Evolutionary conservation across 2,888 invertebrate species (phyloP).

Genomic region (Yponomeuta malinellus): DNA sequence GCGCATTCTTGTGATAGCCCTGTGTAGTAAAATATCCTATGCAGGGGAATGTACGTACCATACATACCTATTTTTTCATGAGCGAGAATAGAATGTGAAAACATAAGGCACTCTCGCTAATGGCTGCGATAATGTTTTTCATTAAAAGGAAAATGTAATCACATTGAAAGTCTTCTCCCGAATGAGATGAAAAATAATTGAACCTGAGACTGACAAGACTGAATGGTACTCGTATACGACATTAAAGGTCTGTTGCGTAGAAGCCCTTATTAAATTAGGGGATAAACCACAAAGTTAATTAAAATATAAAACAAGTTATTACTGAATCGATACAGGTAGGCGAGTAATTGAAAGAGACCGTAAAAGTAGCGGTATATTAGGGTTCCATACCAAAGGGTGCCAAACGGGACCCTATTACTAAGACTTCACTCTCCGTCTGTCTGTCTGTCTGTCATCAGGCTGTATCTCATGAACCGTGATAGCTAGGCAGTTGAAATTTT

Average conservation of each 20-base stretch:
- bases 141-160: slow-evolving; percentile 20
- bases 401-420: too few species aligned
- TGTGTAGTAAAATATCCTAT: too few species aligned
- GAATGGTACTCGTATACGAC: neutral
- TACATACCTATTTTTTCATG: too few species aligned
- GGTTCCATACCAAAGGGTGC: too few species aligned
- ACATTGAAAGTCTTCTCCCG: slow-evolving; percentile 14
- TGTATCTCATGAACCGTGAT: too few species aligned
- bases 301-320: neutral
- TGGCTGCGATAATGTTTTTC: slow-evolving; percentile 22
- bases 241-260: neutral
- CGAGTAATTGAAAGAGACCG: neutral
- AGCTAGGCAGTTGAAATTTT: too few species aligned
- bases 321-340: neutral
- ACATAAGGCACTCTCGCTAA: slow-evolving; percentile 8
- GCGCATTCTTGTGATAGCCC: too few species aligned
- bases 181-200: slow-evolving; percentile 19
- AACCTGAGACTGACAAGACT: neutral
- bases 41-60: too few species aligned
- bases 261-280: neutral
- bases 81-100: neutral
- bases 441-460: too few species aligned
- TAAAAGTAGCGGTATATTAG: neutral
- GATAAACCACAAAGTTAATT: neutral
- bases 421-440: too few species aligned